Evolutionary conservation across 2,888 invertebrate species (phyloP).

Genomic region (Dryomyza anilis): DNA sequence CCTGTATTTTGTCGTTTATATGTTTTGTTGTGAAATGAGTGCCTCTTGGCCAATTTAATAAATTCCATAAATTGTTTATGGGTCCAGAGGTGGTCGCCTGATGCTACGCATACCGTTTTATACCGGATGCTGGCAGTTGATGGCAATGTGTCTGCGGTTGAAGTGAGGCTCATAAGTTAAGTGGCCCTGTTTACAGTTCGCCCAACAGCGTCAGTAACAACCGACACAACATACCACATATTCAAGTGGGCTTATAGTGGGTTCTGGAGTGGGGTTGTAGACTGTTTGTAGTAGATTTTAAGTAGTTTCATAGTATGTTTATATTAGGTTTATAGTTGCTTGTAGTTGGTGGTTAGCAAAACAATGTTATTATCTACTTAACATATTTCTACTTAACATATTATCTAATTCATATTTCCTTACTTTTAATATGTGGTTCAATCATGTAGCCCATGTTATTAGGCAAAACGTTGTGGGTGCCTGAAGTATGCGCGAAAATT

Average conservation of each 20-base stretch:
- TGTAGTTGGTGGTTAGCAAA: no score
- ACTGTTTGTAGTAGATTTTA: no score
- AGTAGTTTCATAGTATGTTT: no score
- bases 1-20: background rate
- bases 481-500: no score
- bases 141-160: slow-evolving; percentile 11
- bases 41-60: slow-evolving; percentile 51
- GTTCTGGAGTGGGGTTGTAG: background rate
- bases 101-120: background rate
- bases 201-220: background rate
- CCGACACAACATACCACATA: background rate
- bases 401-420: no score
- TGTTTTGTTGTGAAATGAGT: slow-evolving; percentile 31
- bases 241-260: background rate
- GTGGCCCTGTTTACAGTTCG: slow-evolving; percentile 26
- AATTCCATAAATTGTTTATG: slow-evolving; percentile 54
- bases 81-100: background rate
- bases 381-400: no score
- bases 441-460: no score
- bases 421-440: no score
- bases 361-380: no score
- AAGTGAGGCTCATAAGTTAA: slow-evolving; percentile 23
- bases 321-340: no score
- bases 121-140: slow-evolving; percentile 3
- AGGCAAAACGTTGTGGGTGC: no score